These are phyloP conservation scores for Ammodytes marinus DNA, from an alignment of 2,113 vertebrate genomes.

Conservation along the genomic window DNA sequence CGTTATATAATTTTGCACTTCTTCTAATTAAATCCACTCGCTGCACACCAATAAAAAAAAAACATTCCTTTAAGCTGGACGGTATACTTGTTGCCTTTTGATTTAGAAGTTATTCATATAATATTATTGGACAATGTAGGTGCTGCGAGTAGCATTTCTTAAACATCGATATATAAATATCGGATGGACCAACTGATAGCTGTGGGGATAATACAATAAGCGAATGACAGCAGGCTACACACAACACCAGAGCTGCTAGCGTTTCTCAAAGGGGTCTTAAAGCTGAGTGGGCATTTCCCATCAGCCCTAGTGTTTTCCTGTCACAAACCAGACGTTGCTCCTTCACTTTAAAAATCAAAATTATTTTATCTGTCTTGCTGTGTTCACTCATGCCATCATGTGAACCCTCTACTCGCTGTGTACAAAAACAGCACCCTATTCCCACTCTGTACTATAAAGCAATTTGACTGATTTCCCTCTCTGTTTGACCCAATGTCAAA, in stretches of 20 bases:
- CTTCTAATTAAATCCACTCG: constrained; percentile 58
- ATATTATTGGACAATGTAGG: constrained; percentile 2
- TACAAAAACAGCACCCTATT: background rate
- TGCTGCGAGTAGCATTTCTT: constrained; percentile 29
- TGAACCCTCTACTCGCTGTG: background rate
- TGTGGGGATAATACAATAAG: background rate
- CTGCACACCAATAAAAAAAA: constrained; percentile 32
- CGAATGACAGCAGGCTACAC: constrained; percentile 7
- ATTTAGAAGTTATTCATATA: constrained; percentile 28
- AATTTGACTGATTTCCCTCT: background rate
- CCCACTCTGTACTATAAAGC: background rate
- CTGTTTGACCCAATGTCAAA: background rate
- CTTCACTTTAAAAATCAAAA: background rate
- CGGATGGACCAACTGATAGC: constrained; percentile 8
- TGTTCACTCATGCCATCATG: background rate
- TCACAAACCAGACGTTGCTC: background rate
- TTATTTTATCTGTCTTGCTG: background rate
- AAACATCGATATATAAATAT: constrained; percentile 24
- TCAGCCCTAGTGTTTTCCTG: background rate
- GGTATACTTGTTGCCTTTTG: constrained; percentile 7
- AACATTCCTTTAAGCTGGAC: constrained; percentile 28
- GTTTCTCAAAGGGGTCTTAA: background rate
- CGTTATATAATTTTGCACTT: constrained; percentile 52
- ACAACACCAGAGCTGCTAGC: background rate
- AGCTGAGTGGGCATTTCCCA: background rate